These are phyloP conservation scores for Drosophila tristis DNA, from an alignment of 1,140 invertebrate genomes.

Conservation along the genomic window DNA sequence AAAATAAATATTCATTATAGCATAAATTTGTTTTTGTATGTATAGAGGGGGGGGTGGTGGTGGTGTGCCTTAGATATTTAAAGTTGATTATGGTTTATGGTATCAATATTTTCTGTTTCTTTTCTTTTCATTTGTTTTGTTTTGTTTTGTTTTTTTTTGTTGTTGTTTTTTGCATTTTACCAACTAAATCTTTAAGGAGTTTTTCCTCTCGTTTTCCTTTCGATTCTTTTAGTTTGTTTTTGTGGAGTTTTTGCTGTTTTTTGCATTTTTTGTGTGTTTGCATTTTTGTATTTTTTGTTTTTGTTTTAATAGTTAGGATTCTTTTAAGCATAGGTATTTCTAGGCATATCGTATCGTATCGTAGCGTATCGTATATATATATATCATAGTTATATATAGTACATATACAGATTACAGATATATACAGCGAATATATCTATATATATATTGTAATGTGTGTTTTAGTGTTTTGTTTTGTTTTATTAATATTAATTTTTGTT, in stretches of 20 bases:
- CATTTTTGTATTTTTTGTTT: conserved; percentile 42
- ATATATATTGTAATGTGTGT: conserved; percentile 67
- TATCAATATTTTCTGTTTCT: conserved; percentile 40
- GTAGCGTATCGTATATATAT: conserved; percentile 3
- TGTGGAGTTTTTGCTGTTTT: conserved; percentile 30
- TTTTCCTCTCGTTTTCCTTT: conserved; percentile 18
- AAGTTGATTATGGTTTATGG: conserved; percentile 51
- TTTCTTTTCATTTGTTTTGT: neutral
- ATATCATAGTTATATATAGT: conserved; percentile 64
- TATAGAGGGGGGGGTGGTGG: conserved; percentile 31
- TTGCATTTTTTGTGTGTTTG: conserved; percentile 16
- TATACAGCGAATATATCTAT: conserved; percentile 40
- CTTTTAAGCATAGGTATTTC: conserved; percentile 70
- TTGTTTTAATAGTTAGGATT: conserved; percentile 63
- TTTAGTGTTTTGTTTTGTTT: conserved; percentile 45
- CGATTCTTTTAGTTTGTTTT: conserved; percentile 60
- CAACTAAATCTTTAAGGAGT: conserved; percentile 49
- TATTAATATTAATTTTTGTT: conserved; percentile 41
- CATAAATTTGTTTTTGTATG: conserved; percentile 61
- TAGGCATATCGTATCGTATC: conserved; percentile 31
- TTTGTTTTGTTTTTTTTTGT: conserved; percentile 15
- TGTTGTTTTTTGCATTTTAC: conserved; percentile 34
- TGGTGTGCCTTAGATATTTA: conserved; percentile 62
- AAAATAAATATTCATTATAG: conserved; percentile 82
- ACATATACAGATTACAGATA: conserved; percentile 62